Evolutionary conservation across 2,888 invertebrate genomes (phyloP), one percentile per base, ranked within the genome.

Genomic region (Blastobasis adustella): DNA sequence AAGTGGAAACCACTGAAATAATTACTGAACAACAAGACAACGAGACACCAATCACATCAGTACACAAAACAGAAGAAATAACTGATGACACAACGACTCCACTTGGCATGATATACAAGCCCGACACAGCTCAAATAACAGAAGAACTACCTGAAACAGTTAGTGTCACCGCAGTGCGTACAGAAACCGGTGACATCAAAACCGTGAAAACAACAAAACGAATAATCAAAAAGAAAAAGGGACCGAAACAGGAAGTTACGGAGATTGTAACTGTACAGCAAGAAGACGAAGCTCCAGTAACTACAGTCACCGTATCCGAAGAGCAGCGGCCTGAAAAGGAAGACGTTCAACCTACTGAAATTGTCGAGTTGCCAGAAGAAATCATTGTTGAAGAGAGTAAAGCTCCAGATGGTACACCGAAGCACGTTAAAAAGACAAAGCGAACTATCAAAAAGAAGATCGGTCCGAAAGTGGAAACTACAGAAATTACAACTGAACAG

Each of bases 1-100:
- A 84, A 53, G 66, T 77, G 51, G 83, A 85, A 59, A 71, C 81
- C 38, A 82, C 89, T 6, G 80, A 79, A 63, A 79, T 78, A 37
- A 69, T 78, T 6, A 86, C 86, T 37, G 71, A 78, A 39, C 71
- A 82, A 61, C 61, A 73, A 54, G 54, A 63, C 52, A 54, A 63
- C 54, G 52, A 63, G 55, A 55, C 45, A 50, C 58, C 58, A 4
- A 46, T 58, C 1, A 38, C 50, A 6, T 56, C 54, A 7, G 45
- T 58, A 45, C 54, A 59, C 46, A 56, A 45, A 43, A 56, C 67
- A 37, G 53, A 67, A 49, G 54, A 58, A 49, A 40, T 56, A 10
- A 54, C 47, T 4, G 65, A 72, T 23, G 68, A 70, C 50, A 60
- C 62, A 42, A 47, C 50, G n/a, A 55, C 58, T 51, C 62, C 61